Evolutionary conservation across 92 coral and sea anemone genomes (phyloP), one percentile per base, ranked within the genome.

Genomic region (Micromussa lordhowensis): DNA sequence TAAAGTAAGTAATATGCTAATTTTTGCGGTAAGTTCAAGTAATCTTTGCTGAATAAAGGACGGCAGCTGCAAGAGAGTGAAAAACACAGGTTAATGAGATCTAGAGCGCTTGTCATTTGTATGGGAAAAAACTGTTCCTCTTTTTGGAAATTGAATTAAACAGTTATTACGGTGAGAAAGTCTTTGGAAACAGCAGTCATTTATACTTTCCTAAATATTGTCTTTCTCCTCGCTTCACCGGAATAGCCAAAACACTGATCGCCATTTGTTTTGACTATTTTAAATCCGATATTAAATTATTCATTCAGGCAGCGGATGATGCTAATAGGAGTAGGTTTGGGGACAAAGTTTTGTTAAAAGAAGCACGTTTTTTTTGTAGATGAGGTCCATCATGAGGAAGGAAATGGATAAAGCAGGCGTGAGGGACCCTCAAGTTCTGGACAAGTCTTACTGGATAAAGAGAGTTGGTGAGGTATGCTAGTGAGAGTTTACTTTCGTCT

Each of bases 401-500:
- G 99, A 97, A 77, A 88, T 97, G 78, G 98, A 90, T 30, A 97
- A 97, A 59, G 98, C 99, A 24, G 99, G 99, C 26, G 99, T 97
- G 40, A 97, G 90, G 44, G 99, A 97, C 40, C 98, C 98, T 8
- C 96, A 96, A 87, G 96, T 94, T 49, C 90, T 97, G 61, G 99
- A 97, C 93, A 97, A 97, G 91, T 97, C 99, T 31, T 97, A 96
- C 89, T 97, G 99, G 99, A 97, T 97, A 78, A 98, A 97, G 82
- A 83, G 99, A 90, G 99, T 97, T 29, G 99, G 99, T 73, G 99
- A 97, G 98, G 99, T 97, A 86, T 89, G 91, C 81, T 28, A 26
- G 34, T 17, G 8, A 51, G 81, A 32, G 21, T 18, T n/a, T 44
- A 48, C 38, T 54, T 11, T 26, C 35, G 1, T 38, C 55, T 49